Conservation (phyloP, 2,113 vertebrate genomes). For the Macrotis lagotis region DNA sequence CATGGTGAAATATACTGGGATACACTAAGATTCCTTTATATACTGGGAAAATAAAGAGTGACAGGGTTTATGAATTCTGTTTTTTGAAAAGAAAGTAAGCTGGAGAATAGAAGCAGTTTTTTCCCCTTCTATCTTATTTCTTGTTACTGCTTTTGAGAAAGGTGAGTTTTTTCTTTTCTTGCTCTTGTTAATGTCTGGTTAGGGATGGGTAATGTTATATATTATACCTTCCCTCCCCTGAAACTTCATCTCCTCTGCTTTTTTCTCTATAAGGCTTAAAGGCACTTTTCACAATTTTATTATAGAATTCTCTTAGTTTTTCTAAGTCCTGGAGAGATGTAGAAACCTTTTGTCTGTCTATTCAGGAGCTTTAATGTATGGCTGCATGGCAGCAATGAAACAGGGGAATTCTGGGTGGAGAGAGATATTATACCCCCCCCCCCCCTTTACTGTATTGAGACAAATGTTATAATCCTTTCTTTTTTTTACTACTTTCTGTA, state of each 20-base stretch:
- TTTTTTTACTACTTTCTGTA: too few relatives aligned
- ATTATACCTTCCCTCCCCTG: background rate
- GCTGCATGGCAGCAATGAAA: too few relatives aligned
- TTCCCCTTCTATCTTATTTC: background rate
- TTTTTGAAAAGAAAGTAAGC: background rate
- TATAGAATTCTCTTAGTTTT: background rate
- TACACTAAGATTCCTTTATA: background rate
- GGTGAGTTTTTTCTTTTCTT: background rate
- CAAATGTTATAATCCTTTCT: too few relatives aligned
- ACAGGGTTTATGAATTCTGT: background rate
- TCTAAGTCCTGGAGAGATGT: background rate
- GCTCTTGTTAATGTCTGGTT: background rate
- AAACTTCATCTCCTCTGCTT: background rate
- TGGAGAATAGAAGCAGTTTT: background rate
- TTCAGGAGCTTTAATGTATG: background rate
- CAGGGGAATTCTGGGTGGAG: too few relatives aligned
- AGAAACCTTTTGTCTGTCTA: background rate
- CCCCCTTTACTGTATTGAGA: too few relatives aligned
- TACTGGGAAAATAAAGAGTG: background rate
- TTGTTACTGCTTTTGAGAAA: background rate
- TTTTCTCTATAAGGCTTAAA: background rate
- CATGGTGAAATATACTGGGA: background rate
- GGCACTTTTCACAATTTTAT: background rate
- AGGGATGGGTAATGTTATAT: background rate
- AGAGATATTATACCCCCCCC: too few relatives aligned